Conservation (phyloP, 2,113 vertebrate genomes). For the Leuciscus idus region DNA sequence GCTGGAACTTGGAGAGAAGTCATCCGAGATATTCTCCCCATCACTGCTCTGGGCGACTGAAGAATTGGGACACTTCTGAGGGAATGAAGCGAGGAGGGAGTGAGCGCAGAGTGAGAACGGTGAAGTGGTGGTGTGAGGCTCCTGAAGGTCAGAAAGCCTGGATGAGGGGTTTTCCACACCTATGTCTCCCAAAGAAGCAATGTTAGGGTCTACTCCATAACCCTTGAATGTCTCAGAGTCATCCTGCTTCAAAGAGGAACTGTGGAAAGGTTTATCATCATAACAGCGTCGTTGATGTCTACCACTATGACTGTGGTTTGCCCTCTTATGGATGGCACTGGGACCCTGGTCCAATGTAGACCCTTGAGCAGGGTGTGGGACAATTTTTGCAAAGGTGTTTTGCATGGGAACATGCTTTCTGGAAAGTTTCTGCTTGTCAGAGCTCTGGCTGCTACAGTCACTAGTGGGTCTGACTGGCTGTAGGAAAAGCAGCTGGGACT, state of each 20-base stretch:
- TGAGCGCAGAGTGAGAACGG: constrained; percentile 41
- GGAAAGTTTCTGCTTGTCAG: constrained; percentile 70
- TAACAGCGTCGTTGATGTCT: constrained; percentile 60
- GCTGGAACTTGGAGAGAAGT: constrained; percentile 68
- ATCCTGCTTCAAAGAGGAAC: constrained; percentile 23
- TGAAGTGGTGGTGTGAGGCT: constrained; percentile 9
- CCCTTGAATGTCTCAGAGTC: not conserved
- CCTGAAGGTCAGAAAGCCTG: not conserved
- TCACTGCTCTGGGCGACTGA: constrained; percentile 45
- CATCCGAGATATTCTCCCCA: constrained; percentile 39
- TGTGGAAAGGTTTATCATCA: constrained; percentile 49
- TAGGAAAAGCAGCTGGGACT: constrained; percentile 84
- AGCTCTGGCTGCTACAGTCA: constrained; percentile 63
- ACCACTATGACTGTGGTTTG: constrained; percentile 53
- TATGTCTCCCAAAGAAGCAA: not conserved
- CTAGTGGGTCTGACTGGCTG: constrained; percentile 79
- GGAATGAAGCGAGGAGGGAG: constrained; percentile 29
- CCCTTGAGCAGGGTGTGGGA: constrained; percentile 78
- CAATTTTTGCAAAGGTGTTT: constrained; percentile 88
- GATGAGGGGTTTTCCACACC: constrained; percentile 1
- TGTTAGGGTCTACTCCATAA: not conserved
- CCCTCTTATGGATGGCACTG: constrained; percentile 51
- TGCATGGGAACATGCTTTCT: constrained; percentile 81
- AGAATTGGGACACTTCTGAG: constrained; percentile 49
- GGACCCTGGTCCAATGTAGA: constrained; percentile 46